Conservation (phyloP, 2,888 invertebrate genomes). For the Trachelus troglodyta region DNA sequence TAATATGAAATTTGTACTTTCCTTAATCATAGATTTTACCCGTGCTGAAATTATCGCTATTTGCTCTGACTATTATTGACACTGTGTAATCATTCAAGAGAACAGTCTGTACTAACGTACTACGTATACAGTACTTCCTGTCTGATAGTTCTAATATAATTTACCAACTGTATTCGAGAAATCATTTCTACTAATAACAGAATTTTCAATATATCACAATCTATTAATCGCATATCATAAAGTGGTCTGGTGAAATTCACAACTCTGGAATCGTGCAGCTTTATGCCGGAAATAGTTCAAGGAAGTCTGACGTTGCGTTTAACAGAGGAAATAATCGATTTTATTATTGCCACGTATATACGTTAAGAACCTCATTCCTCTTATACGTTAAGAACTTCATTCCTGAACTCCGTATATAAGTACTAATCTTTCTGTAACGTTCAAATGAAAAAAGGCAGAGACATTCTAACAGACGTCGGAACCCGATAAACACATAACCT, state of each 20-base stretch:
- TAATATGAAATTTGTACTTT: neutral
- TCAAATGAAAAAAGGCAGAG: neutral
- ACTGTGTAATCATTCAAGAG: neutral
- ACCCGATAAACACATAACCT: neutral
- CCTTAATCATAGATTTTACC: neutral
- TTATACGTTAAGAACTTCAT: neutral
- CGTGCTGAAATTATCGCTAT: neutral
- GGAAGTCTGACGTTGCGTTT: neutral
- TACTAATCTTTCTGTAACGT: neutral
- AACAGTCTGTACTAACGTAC: neutral
- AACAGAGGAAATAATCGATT: neutral
- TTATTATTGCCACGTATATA: neutral
- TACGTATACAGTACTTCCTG: neutral
- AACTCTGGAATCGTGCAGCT: neutral
- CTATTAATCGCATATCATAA: neutral
- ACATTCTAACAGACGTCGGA: neutral
- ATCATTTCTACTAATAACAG: neutral
- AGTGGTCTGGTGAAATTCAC: neutral
- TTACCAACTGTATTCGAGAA: neutral
- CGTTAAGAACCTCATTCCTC: too few species aligned
- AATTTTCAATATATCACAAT: neutral
- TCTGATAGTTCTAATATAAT: neutral
- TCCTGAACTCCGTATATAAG: neutral
- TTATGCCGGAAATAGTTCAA: neutral
- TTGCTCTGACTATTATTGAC: neutral